Base-by-base conservation (phyloP, 53 echinoderm and acorn worm species). In the Apostichopus leukothele region DNA sequence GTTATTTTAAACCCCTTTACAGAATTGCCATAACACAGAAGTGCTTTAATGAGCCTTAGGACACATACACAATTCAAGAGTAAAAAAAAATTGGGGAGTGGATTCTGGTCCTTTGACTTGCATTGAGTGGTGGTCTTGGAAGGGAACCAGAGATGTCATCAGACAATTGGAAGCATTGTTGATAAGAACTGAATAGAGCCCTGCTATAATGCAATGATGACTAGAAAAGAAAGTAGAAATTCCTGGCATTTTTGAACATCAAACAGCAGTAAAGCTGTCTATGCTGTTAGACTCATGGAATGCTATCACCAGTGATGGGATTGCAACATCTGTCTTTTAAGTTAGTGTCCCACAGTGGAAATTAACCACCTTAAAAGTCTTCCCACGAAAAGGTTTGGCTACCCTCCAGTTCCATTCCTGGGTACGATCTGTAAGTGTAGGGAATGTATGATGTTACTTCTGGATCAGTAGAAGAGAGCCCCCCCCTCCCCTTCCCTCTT, bases 241-340 rank as follows among this genome's bases (percentile, higher is more conserved):
- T 51, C 79, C 51, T 39, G 51, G 6, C 11, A 50, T 79, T 52
- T 79, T 79, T 79, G 12, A 53, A 13, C 79, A 79, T 79, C 79
- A 63, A 63, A 16, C 63, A 63, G 11, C 63, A 63, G 4, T 63
- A 13, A 16, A 16, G 12, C 63, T 63, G 63, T 63, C 63, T 63
- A 63, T 63, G 63, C 63, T 16, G 16, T 16, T 63, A 63, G 16
- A 0, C 63, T 63, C 16, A 16, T 63, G 63, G 63, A 63, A 63
- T 63, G 63, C 16, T 63, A 63, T 16, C 12, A 63, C 39, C 16
- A 16, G 14, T 0, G 6, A 63, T 13, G 16, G 63, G 63, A 9
- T 11, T 63, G 63, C 16, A 63, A 16, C 63, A 63, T 63, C 63
- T 63, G 63, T 63, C 63, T 63, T 63, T 63, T 63, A 63, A 63